These are phyloP conservation scores for Collichthys lucidus DNA, from an alignment of 2,113 vertebrate species.

Conservation along the genomic window DNA sequence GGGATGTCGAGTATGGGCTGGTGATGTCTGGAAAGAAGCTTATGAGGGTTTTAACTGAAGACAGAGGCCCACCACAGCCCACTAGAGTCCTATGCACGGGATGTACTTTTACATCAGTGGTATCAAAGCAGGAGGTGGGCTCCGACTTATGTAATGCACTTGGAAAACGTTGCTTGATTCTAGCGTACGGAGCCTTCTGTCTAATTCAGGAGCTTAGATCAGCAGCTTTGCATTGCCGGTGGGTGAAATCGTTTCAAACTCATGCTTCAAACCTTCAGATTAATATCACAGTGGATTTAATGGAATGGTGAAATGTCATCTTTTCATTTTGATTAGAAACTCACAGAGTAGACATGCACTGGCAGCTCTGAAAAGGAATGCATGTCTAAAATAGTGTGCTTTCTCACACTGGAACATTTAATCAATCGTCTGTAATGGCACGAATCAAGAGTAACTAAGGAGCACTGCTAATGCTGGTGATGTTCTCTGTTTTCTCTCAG, in stretches of 20 bases:
- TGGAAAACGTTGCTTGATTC: slow-evolving; percentile 34
- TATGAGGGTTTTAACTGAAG: slow-evolving; percentile 47
- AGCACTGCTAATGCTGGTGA: slow-evolving; percentile 6
- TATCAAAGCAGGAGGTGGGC: slow-evolving; percentile 33
- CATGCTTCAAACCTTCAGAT: not conserved
- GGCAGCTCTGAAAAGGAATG: not conserved
- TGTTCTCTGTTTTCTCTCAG: slow-evolving; percentile 33
- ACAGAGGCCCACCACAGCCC: slow-evolving; percentile 56
- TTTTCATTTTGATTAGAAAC: not conserved
- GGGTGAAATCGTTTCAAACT: slow-evolving; percentile 2
- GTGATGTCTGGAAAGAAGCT: slow-evolving; percentile 74
- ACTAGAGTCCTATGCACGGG: slow-evolving; percentile 27
- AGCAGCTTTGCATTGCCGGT: slow-evolving; percentile 6
- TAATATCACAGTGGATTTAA: slow-evolving; percentile 7
- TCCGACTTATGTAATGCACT: slow-evolving; percentile 34
- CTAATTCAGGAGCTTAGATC: slow-evolving; percentile 30
- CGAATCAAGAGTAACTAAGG: slow-evolving; percentile 22
- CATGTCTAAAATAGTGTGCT: not conserved
- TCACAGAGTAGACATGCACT: not conserved
- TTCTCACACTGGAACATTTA: slow-evolving; percentile 38
- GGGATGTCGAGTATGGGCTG: slow-evolving; percentile 29
- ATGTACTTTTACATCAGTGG: slow-evolving; percentile 29
- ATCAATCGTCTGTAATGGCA: slow-evolving; percentile 39
- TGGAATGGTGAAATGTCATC: not conserved
- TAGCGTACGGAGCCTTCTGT: slow-evolving; percentile 13